Evolutionary conservation across 2,113 vertebrate genomes (phyloP).

Genomic region (Rhea americana): DNA sequence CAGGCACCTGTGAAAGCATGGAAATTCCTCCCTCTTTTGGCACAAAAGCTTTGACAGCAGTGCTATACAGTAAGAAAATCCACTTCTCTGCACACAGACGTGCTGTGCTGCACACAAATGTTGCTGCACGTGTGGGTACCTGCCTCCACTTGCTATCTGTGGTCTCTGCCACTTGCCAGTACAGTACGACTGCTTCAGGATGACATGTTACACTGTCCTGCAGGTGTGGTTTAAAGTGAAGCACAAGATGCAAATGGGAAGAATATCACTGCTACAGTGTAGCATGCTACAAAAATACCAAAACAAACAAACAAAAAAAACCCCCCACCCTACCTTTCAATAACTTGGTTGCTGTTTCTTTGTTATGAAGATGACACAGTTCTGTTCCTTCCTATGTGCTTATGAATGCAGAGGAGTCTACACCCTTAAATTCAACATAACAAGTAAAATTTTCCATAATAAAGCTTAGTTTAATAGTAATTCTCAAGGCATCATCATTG

Average conservation of each 20-base stretch:
- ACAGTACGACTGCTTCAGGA: not conserved
- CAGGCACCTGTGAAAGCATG: not conserved
- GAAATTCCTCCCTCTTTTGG: not conserved
- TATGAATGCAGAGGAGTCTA: not conserved
- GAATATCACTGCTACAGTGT: not conserved
- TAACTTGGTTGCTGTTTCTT: not conserved
- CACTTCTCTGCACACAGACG: rapidly evolving
- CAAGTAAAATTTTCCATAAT: not conserved
- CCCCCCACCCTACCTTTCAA: not conserved
- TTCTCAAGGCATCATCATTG: not conserved
- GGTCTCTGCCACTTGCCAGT: not conserved
- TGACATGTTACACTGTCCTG: not conserved
- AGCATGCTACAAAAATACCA: not conserved
- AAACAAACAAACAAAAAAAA: not conserved
- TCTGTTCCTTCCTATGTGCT: not conserved
- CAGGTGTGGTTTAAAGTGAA: not conserved
- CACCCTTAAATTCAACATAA: not conserved
- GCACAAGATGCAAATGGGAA: too few relatives aligned
- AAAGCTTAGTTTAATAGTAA: not conserved
- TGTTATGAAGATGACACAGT: not conserved
- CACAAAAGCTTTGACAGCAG: not conserved
- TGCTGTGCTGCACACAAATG: rapidly evolving
- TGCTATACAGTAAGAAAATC: too few relatives aligned
- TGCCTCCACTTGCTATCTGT: rapidly evolving
- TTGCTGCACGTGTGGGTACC: rapidly evolving